These are phyloP conservation scores for Herpetotheres cachinnans DNA, from an alignment of 2,113 vertebrate genomes.

Conservation along the genomic window DNA sequence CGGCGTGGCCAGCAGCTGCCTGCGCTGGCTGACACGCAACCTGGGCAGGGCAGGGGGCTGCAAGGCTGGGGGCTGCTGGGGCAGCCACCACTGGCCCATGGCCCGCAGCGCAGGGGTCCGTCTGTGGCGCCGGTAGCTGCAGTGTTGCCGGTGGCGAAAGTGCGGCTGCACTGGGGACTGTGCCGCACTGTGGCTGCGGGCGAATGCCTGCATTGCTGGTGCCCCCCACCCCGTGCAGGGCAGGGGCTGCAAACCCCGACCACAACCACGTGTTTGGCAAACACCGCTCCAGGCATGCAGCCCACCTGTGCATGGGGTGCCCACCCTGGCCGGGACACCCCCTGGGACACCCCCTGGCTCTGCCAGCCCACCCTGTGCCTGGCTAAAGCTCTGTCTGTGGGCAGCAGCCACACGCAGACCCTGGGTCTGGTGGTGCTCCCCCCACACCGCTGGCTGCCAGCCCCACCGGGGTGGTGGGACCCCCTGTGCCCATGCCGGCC, in stretches of 20 bases:
- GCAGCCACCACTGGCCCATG: neutral
- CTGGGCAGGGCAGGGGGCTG: neutral
- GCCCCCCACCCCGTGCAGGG: neutral
- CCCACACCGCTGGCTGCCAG: neutral
- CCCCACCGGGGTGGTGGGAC: accelerated
- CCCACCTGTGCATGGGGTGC: neutral
- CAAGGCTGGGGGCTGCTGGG: neutral
- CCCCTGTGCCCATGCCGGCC: neutral
- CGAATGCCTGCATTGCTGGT: neutral
- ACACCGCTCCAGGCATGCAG: neutral
- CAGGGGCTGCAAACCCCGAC: constrained; percentile 33
- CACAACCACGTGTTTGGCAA: neutral
- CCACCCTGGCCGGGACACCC: neutral
- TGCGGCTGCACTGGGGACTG: neutral
- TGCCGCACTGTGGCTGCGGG: neutral
- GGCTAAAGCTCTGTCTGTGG: neutral
- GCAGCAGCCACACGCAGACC: neutral
- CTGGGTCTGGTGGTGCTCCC: neutral
- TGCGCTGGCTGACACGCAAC: neutral
- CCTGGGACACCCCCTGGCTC: no score
- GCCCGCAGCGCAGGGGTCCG: no score
- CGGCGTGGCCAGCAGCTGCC: neutral
- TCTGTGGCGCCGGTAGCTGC: neutral
- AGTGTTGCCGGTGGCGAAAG: neutral
- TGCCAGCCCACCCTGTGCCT: neutral